phyloP scores from a whole-genome alignment of 2,113 vertebrate species.

The Mobula birostris region DNA sequence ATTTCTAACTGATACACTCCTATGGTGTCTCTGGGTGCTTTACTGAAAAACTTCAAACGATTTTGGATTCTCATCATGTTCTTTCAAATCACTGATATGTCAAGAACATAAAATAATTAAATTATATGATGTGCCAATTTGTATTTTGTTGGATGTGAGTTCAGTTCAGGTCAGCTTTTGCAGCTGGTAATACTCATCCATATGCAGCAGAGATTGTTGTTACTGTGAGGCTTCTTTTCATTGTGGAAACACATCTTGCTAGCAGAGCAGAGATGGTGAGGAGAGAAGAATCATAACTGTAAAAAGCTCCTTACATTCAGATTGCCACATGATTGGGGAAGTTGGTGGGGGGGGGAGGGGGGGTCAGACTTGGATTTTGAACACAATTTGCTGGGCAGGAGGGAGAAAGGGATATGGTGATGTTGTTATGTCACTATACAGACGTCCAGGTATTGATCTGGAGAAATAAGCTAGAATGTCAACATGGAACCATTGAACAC shows the following conservation, averaged over 20 bases:
- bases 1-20: neutral
- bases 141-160: neutral
- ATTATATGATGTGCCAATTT: neutral
- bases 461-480: too few relatives aligned
- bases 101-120: neutral
- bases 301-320: neutral
- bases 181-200: neutral
- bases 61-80: neutral
- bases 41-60: neutral
- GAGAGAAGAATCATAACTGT: neutral
- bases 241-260: neutral
- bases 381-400: too few relatives aligned
- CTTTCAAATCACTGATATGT: neutral
- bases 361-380: neutral
- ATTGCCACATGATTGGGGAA: neutral
- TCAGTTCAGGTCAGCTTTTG: neutral
- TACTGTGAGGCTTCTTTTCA: neutral
- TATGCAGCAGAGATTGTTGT: neutral
- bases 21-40: neutral
- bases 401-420: too few relatives aligned
- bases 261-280: neutral
- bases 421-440: too few relatives aligned
- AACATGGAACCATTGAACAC: too few relatives aligned
- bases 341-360: neutral
- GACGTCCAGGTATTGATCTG: too few relatives aligned